phyloP scores from a whole-genome alignment of 2,113 vertebrate genomes.

The Stigmatopora argus region DNA sequence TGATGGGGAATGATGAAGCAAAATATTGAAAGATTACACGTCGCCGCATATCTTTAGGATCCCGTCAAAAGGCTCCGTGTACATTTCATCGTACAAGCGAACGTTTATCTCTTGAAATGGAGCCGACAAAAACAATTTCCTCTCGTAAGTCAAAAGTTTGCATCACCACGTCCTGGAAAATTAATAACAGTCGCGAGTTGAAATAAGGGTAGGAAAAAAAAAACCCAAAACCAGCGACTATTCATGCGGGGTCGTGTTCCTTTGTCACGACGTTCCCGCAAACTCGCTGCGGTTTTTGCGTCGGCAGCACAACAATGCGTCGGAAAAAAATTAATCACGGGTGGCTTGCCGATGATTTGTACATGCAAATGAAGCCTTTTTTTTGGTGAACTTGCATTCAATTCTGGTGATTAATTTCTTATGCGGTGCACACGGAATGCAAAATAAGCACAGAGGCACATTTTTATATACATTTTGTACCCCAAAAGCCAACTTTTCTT shows the following conservation, averaged over 20 bases:
- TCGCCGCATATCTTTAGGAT: not conserved
- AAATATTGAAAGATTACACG: not conserved
- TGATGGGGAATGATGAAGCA: not conserved
- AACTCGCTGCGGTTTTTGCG: not conserved
- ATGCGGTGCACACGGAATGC: not conserved
- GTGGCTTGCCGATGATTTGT: not conserved
- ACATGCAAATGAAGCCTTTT: not conserved
- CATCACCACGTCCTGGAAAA: not conserved
- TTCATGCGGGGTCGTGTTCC: not conserved
- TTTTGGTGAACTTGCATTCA: not conserved
- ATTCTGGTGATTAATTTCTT: not conserved
- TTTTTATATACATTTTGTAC: not conserved
- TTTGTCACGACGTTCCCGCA: not conserved
- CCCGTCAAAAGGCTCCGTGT: not conserved
- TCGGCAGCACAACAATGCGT: not conserved
- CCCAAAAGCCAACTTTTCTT: not conserved
- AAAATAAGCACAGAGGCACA: not conserved
- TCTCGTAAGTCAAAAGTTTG: not conserved
- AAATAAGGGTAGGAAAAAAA: not conserved
- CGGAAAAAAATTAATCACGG: not conserved
- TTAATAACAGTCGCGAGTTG: not conserved
- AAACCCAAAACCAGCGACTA: not conserved
- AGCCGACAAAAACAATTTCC: not conserved
- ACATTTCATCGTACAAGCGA: not conserved
- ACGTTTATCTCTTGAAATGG: not conserved